Conservation (phyloP, 1,140 invertebrate genomes). For the Carposina sasakii region DNA sequence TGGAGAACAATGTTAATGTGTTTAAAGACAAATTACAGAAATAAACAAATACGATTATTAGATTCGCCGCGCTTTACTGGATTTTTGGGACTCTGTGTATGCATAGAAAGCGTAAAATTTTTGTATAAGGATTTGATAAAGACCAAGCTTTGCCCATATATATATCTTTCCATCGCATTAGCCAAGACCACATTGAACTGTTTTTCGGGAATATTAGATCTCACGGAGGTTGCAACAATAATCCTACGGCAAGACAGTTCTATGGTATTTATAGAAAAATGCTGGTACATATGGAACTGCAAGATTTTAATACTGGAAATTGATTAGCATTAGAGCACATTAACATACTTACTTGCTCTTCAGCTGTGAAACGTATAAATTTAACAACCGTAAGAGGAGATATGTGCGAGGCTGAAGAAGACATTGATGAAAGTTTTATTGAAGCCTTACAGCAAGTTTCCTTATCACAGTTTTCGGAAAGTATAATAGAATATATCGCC, state of each 20-base stretch:
- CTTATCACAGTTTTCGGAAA: background rate
- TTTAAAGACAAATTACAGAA: background rate
- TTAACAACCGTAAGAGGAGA: background rate
- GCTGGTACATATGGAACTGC: slow-evolving; percentile 3
- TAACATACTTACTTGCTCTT: slow-evolving; percentile 3
- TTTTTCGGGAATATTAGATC: slow-evolving; percentile 6
- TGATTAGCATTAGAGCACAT: slow-evolving; percentile 5
- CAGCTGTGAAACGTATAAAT: slow-evolving; percentile 5
- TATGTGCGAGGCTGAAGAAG: background rate
- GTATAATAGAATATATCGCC: slow-evolving; percentile 6
- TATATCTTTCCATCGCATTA: background rate
- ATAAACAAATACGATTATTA: background rate
- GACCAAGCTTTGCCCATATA: background rate
- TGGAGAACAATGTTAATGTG: background rate
- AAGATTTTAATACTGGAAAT: background rate
- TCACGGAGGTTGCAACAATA: slow-evolving; percentile 6
- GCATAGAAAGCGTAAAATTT: slow-evolving; percentile 4
- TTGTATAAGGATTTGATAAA: background rate
- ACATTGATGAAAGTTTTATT: background rate
- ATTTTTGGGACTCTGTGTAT: slow-evolving; percentile 2
- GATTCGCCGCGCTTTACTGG: background rate
- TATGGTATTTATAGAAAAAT: slow-evolving; percentile 1
- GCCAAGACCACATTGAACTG: slow-evolving; percentile 8
- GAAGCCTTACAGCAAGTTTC: background rate
- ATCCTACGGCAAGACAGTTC: slow-evolving; percentile 5